These are phyloP conservation scores for Morus bassanus DNA, from an alignment of 2,797 vertebrate species.

Conservation along the genomic window DNA sequence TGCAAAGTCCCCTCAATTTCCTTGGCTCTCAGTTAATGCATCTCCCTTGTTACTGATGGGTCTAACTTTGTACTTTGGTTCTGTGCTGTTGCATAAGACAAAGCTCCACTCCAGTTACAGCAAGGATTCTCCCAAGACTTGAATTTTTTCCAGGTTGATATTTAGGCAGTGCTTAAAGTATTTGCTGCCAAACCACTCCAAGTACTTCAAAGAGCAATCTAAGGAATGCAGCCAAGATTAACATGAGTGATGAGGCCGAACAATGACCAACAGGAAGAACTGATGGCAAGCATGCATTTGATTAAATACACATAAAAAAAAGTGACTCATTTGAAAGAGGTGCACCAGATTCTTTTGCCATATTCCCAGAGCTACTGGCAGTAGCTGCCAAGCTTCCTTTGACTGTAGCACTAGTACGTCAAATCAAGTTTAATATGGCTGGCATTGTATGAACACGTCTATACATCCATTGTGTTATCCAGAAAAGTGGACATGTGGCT, in stretches of 20 bases:
- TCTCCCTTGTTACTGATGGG: not conserved
- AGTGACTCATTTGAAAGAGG: not conserved
- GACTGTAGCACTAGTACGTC: not conserved
- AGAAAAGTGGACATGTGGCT: fast-evolving
- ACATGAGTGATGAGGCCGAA: not conserved
- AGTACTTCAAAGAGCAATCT: not conserved
- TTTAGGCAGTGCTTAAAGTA: not conserved
- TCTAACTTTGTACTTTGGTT: not conserved
- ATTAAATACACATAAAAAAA: not conserved
- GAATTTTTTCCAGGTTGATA: not conserved
- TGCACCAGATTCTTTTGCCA: not conserved
- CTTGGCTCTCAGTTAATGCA: not conserved
- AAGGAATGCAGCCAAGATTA: not conserved
- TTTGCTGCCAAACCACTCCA: not conserved
- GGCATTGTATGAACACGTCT: not conserved
- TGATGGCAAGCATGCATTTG: not conserved
- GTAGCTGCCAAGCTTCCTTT: not conserved
- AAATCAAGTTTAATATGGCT: not conserved
- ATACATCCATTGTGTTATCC: not conserved
- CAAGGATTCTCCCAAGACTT: not conserved
- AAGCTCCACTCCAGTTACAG: not conserved
- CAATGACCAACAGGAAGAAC: not conserved
- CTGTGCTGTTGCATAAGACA: not conserved
- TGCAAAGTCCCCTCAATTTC: not conserved
- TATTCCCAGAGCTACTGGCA: not conserved